phyloP scores from a whole-genome alignment of 2,797 vertebrate genomes.

The Artibeus lituratus region DNA sequence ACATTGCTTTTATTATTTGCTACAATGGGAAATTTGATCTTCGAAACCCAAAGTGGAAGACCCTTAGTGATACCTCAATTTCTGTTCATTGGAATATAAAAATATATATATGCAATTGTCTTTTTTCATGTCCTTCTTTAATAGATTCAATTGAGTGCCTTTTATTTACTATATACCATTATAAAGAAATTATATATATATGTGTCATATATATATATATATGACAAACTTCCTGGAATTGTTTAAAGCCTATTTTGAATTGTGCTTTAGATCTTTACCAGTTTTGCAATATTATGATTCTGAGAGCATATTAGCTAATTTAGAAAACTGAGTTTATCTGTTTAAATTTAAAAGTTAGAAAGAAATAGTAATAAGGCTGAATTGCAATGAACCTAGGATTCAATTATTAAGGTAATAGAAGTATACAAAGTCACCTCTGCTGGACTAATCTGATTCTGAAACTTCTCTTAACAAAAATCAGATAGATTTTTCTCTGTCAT shows the following conservation, averaged over 20 bases:
- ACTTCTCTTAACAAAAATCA: background rate
- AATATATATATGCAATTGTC: background rate
- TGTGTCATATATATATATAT: background rate
- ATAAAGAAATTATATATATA: background rate
- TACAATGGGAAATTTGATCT: background rate
- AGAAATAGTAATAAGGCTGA: background rate
- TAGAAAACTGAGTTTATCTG: background rate
- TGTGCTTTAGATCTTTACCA: background rate
- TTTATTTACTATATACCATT: background rate
- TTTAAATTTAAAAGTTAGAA: background rate
- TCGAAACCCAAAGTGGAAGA: background rate
- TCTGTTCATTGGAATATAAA: background rate
- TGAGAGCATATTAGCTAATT: background rate
- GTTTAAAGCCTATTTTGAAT: background rate
- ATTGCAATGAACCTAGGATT: background rate
- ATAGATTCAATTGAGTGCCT: background rate
- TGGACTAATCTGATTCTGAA: background rate
- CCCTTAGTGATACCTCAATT: background rate
- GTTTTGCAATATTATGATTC: background rate
- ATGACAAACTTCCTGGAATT: background rate
- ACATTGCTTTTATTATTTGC: background rate
- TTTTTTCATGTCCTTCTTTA: background rate
- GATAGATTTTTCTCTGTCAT: background rate
- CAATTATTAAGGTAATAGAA: slow-evolving; percentile 1
- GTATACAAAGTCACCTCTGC: background rate